phyloP scores from a whole-genome alignment of 2,113 vertebrate genomes.

The Oncorhynchus clarkii region DNA sequence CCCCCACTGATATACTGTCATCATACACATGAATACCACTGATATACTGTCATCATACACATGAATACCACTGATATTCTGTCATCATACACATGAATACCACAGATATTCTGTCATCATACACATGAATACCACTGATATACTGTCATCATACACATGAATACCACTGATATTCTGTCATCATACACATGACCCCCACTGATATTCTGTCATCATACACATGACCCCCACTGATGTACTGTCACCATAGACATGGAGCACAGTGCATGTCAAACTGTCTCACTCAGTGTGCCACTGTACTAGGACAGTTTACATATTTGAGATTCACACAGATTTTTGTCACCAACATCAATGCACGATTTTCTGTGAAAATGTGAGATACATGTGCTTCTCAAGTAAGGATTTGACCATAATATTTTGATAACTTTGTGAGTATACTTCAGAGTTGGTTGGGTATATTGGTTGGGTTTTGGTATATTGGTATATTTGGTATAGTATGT shows the following conservation, averaged over 20 bases:
- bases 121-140: background rate
- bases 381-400: no score
- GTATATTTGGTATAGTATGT: background rate
- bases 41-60: no score
- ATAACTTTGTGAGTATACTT: no score
- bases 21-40: background rate
- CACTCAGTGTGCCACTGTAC: background rate
- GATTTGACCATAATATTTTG: no score
- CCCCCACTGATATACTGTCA: slow-evolving; percentile 29
- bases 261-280: no score
- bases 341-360: no score
- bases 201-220: slow-evolving; percentile 31
- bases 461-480: background rate
- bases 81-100: no score
- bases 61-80: no score
- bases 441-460: no score
- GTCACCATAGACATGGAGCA: slow-evolving; percentile 3
- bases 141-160: slow-evolving; percentile 14
- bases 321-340: background rate
- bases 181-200: slow-evolving; percentile 17
- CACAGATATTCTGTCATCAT: no score
- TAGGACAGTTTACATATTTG: background rate
- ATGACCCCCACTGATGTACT: slow-evolving; percentile 30
- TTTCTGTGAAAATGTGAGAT: no score
- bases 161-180: no score